Conservation (phyloP, 2,113 vertebrate species). For the Chaenocephalus aceratus region DNA sequence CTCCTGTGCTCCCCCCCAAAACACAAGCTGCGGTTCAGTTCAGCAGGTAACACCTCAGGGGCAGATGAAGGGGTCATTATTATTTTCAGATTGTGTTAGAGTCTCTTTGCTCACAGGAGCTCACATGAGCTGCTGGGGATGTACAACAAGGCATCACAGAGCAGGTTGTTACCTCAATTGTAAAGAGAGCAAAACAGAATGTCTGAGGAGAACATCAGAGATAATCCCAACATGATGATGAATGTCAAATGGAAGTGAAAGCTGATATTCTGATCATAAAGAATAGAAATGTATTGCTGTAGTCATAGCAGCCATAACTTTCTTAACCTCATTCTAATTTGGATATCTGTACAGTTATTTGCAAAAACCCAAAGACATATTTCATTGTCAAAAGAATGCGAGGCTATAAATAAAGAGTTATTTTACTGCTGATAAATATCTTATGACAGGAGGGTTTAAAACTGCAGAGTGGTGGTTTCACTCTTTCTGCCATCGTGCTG, state of each 20-base stretch:
- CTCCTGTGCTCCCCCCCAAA: background rate
- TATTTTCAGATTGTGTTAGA: constrained; percentile 18
- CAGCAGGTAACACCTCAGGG: constrained; percentile 33
- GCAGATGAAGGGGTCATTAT: background rate
- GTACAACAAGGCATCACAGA: background rate
- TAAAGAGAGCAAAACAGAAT: background rate
- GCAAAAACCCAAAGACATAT: background rate
- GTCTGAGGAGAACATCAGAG: background rate
- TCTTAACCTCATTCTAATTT: background rate
- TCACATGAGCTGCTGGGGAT: constrained; percentile 1
- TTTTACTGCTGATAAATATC: constrained; percentile 46
- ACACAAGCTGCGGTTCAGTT: constrained; percentile 4
- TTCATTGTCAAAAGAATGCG: background rate
- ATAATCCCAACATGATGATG: background rate
- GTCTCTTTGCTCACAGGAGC: background rate
- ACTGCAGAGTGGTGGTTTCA: constrained; percentile 22
- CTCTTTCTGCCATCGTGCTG: background rate
- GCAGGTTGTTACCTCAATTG: background rate
- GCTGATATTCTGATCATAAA: background rate
- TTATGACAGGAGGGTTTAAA: constrained; percentile 46
- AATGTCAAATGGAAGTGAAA: background rate
- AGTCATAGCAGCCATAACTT: background rate
- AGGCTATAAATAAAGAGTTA: constrained; percentile 29
- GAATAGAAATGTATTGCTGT: background rate
- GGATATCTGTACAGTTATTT: background rate